These are phyloP conservation scores for Stichodactyla mertensii DNA, from an alignment of 64 coral and sea anemone species.

Conservation along the genomic window DNA sequence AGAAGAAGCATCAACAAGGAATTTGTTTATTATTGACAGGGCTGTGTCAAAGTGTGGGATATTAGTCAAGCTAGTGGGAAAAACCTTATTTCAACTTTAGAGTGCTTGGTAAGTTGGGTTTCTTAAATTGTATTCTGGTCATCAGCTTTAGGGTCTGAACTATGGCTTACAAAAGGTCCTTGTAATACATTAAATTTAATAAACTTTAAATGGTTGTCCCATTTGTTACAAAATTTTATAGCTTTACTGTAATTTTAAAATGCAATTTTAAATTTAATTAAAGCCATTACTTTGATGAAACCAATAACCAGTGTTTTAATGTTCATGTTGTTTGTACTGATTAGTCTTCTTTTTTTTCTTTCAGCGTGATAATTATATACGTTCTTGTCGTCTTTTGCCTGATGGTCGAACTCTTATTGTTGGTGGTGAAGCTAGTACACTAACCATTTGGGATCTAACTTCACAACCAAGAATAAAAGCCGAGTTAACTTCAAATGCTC, in stretches of 20 bases:
- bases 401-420: constrained; percentile 96
- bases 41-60: constrained; percentile 99
- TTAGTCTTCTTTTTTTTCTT: not conserved
- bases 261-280: not conserved
- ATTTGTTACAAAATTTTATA: no score
- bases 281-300: not conserved
- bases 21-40: constrained; percentile 41
- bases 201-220: no score
- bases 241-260: not conserved
- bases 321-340: no score
- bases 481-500: constrained; percentile 98
- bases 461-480: constrained; percentile 97
- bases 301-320: no score
- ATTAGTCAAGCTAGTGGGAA: constrained; percentile 94
- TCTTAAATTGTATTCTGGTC: not conserved
- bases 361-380: constrained; percentile 96
- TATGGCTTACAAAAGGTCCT: no score
- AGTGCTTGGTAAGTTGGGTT: constrained; percentile 99
- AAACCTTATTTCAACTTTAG: constrained; percentile 92
- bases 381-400: constrained; percentile 90
- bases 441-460: constrained; percentile 99
- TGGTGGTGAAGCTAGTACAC: constrained; percentile 96
- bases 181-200: no score
- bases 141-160: no score
- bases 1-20: no score